Percentiles rank a stretch among this genome's conserved stretches.
Conservation (phyloP, 2,797 vertebrate genomes). For the Gorsachius magnificus region DNA sequence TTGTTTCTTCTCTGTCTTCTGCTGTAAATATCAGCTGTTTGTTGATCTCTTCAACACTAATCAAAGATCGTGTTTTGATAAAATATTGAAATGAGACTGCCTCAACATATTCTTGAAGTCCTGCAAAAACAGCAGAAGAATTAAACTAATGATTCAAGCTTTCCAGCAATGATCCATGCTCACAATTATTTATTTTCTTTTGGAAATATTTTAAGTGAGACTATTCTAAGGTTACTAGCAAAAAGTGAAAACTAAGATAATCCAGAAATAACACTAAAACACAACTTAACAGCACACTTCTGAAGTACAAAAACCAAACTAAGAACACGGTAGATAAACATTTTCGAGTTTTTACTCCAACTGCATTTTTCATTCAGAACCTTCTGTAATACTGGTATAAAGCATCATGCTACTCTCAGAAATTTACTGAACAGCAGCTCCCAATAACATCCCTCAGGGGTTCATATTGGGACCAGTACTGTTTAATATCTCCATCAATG, state of each 20-base stretch:
- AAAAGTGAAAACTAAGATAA: neutral
- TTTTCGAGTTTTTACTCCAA: neutral
- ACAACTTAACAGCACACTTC: neutral
- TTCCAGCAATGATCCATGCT: neutral
- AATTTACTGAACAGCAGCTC: neutral
- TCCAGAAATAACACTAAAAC: neutral
- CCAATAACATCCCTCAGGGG: neutral
- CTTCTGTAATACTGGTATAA: neutral
- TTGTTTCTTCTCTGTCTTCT: conserved; percentile 73
- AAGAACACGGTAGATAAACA: neutral
- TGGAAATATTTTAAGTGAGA: neutral
- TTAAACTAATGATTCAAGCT: neutral
- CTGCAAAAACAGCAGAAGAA: conserved; percentile 69
- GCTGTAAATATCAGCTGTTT: conserved; percentile 86
- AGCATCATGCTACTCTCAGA: neutral
- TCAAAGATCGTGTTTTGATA: conserved; percentile 90
- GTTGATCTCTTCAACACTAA: conserved; percentile 96
- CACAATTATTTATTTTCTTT: neutral
- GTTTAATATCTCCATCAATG: neutral
- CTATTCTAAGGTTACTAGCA: neutral
- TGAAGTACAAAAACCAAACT: neutral
- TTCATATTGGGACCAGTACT: neutral
- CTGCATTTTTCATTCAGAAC: neutral
- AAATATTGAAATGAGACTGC: conserved; percentile 96
- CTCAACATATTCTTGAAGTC: conserved; percentile 97